These are phyloP conservation scores for Harmothoe impar DNA, from an alignment of 2,888 invertebrate species.

Conservation along the genomic window DNA sequence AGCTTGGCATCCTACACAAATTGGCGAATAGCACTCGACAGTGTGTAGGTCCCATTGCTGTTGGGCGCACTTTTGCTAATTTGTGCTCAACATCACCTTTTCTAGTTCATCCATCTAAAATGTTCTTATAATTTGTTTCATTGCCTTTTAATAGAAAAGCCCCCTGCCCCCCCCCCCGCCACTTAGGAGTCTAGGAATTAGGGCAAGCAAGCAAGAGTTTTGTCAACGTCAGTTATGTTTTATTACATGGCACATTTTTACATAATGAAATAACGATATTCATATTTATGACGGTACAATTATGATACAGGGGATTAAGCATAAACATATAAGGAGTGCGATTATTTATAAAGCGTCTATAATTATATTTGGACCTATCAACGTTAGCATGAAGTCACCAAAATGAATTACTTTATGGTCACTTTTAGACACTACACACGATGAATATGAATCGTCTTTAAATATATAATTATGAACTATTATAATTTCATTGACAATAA, in stretches of 20 bases:
- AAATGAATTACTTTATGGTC: background rate
- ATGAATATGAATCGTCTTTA: background rate
- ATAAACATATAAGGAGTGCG: background rate
- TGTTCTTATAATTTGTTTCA: too few relatives aligned
- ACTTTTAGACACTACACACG: too few relatives aligned
- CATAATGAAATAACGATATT: conserved; percentile 48
- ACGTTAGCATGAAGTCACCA: conserved; percentile 2
- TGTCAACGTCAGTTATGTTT: background rate
- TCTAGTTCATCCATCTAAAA: too few relatives aligned
- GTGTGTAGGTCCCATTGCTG: too few relatives aligned
- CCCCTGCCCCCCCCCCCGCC: too few relatives aligned
- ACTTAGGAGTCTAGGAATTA: too few relatives aligned
- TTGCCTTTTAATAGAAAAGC: too few relatives aligned
- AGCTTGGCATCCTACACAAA: too few relatives aligned
- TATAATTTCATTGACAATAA: background rate
- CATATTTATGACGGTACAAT: conserved; percentile 19
- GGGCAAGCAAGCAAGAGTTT: too few relatives aligned
- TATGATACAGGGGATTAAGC: conserved; percentile 12
- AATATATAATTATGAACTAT: background rate
- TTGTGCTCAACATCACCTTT: too few relatives aligned
- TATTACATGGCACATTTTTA: conserved; percentile 60
- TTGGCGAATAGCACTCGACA: too few relatives aligned
- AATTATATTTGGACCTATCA: background rate
- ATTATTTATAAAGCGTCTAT: background rate
- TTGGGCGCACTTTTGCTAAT: too few relatives aligned